phyloP scores from a whole-genome alignment of 2,113 vertebrate species.

The Alectura lathami region DNA sequence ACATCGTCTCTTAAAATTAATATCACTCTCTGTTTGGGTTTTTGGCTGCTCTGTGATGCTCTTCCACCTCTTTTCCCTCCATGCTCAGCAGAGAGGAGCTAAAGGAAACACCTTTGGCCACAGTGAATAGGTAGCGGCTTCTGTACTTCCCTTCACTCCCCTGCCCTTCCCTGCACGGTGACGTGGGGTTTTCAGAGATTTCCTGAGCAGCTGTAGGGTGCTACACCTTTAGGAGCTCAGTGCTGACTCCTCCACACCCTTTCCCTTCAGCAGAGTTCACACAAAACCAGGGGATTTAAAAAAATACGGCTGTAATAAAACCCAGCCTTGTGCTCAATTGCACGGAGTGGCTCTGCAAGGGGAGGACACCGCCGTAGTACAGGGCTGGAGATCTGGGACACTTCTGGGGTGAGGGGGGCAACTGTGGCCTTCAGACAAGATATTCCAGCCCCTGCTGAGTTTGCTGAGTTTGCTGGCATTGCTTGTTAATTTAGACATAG shows the following conservation, averaged over 20 bases:
- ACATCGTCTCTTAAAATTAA: not conserved
- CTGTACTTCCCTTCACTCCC: not conserved
- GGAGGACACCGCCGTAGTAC: not conserved
- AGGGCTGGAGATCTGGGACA: not conserved
- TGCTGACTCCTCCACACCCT: conserved; percentile 42
- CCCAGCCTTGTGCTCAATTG: not conserved
- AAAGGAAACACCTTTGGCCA: conserved; percentile 57
- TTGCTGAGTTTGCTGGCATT: not conserved
- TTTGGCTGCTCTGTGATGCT: not conserved
- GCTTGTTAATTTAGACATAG: not conserved
- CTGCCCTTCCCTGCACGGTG: not conserved
- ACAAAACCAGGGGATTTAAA: not conserved
- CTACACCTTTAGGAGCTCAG: conserved; percentile 33
- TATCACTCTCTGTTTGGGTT: not conserved
- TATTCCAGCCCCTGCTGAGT: not conserved
- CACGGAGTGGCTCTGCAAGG: not conserved
- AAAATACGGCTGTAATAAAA: not conserved
- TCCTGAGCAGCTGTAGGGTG: conserved; percentile 62
- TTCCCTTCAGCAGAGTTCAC: conserved; percentile 49
- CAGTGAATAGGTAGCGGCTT: not conserved
- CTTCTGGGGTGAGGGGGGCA: not conserved
- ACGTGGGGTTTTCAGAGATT: conserved; percentile 30
- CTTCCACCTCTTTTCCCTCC: not conserved
- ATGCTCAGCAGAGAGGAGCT: not conserved
- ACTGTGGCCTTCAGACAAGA: not conserved